Percentiles rank a stretch among this genome's conserved stretches.
These are phyloP conservation scores for Cosmopolites sordidus DNA, from an alignment of 2,888 invertebrate genomes.

Conservation along the genomic window DNA sequence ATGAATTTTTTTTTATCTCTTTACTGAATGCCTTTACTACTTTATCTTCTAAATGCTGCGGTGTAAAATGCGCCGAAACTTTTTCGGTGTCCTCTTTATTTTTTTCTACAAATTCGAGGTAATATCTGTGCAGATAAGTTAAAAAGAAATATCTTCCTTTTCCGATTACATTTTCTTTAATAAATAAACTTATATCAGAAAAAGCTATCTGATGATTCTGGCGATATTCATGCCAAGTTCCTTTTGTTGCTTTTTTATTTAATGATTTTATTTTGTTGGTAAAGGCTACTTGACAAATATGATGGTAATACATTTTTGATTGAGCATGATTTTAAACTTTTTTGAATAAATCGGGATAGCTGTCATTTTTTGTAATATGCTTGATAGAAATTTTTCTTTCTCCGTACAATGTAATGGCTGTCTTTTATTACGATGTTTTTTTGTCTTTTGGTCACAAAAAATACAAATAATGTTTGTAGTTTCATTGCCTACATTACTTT, in stretches of 20 bases:
- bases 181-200: neutral
- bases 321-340: neutral
- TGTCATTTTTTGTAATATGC: too few species aligned
- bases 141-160: neutral
- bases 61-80: constrained; percentile 28
- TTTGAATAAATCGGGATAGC: neutral
- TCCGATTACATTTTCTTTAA: neutral
- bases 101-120: neutral
- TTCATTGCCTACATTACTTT: too few species aligned
- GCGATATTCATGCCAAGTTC: neutral
- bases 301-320: neutral
- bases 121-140: neutral
- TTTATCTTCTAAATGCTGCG: constrained; percentile 32
- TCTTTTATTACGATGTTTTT: too few species aligned
- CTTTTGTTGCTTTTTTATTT: neutral
- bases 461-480: too few species aligned
- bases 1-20: constrained; percentile 28
- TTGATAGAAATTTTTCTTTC: too few species aligned
- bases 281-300: neutral
- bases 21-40: too few species aligned
- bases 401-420: too few species aligned
- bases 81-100: constrained; percentile 26
- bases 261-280: neutral
- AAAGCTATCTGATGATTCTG: neutral
- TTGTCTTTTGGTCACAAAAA: too few species aligned